These are phyloP conservation scores for Ataeniobius toweri DNA, from an alignment of 2,797 vertebrate genomes.

Conservation along the genomic window DNA sequence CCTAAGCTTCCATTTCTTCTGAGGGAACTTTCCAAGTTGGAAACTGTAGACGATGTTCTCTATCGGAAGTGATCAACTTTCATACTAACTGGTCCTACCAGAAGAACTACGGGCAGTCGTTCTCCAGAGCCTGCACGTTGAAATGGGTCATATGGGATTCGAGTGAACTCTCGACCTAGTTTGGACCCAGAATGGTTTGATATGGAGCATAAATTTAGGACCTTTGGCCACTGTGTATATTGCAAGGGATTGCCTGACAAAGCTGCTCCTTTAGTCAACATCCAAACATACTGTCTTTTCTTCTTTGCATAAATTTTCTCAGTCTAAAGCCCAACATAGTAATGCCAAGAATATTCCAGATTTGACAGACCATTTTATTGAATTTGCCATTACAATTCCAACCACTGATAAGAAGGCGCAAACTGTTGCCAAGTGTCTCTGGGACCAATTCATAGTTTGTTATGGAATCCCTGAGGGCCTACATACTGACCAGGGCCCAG, in stretches of 20 bases:
- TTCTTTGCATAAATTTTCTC: not conserved
- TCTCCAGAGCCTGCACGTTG: not conserved
- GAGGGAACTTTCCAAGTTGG: no score
- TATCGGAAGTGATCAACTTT: no score
- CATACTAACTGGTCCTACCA: conserved; percentile 1
- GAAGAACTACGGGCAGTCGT: not conserved
- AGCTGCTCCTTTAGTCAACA: not conserved
- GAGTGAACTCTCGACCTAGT: not conserved
- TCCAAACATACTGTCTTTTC: not conserved
- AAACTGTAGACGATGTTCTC: no score
- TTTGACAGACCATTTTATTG: not conserved
- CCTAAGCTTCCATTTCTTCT: no score
- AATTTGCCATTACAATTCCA: not conserved
- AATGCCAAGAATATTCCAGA: not conserved
- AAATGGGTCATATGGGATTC: not conserved
- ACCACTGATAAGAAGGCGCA: not conserved
- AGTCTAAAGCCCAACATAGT: no score
- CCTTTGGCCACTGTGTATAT: no score
- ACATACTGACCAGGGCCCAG: conserved; percentile 1
- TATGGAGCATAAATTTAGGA: no score
- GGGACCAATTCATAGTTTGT: not conserved
- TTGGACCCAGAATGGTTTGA: no score
- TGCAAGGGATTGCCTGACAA: not conserved
- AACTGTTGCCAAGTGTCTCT: not conserved
- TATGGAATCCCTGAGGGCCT: not conserved